Conservation (phyloP, 1,140 invertebrate species). For the Steinernema feltiae region DNA sequence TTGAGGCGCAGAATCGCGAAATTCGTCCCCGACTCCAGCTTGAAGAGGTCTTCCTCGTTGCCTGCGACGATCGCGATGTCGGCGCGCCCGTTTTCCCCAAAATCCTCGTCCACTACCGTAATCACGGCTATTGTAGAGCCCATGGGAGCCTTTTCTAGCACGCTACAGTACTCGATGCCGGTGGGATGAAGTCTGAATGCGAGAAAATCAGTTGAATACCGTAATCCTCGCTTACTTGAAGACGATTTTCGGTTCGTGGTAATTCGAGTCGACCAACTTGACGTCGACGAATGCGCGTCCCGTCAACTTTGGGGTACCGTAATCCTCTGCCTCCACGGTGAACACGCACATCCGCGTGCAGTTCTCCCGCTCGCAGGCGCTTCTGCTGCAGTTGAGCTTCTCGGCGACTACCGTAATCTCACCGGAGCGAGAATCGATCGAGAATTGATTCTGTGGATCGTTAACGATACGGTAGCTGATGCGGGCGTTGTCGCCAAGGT, state of each 20-base stretch:
- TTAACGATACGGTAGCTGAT: conserved; percentile 76
- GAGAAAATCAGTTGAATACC: background rate
- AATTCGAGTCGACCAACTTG: conserved; percentile 77
- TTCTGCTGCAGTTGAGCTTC: conserved; percentile 12
- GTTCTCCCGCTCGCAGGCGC: conserved; percentile 57
- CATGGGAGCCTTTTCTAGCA: conserved; percentile 83
- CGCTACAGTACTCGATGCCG: conserved; percentile 72
- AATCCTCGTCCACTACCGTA: conserved; percentile 81
- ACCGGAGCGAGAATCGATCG: conserved; percentile 79
- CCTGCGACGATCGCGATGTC: conserved; percentile 23
- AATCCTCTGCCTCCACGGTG: conserved; percentile 83
- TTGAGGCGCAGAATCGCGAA: conserved; percentile 6
- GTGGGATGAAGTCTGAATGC: conserved; percentile 75
- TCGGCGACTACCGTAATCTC: conserved; percentile 66
- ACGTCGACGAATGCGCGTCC: conserved; percentile 89
- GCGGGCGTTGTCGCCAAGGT: conserved; percentile 82
- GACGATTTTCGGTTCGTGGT: conserved; percentile 83
- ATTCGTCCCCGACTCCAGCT: conserved; percentile 9
- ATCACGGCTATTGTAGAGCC: conserved; percentile 84
- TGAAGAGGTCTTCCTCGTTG: background rate
- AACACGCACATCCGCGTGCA: conserved; percentile 85
- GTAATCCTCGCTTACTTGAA: background rate
- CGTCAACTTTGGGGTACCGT: conserved; percentile 79
- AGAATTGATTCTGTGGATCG: conserved; percentile 76
- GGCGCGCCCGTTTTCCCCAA: conserved; percentile 72